Percentiles rank a stretch among this genome's conserved stretches.
These are phyloP conservation scores for Poeciliopsis turrubarensis DNA, from an alignment of 2,113 vertebrate genomes.

Conservation along the genomic window DNA sequence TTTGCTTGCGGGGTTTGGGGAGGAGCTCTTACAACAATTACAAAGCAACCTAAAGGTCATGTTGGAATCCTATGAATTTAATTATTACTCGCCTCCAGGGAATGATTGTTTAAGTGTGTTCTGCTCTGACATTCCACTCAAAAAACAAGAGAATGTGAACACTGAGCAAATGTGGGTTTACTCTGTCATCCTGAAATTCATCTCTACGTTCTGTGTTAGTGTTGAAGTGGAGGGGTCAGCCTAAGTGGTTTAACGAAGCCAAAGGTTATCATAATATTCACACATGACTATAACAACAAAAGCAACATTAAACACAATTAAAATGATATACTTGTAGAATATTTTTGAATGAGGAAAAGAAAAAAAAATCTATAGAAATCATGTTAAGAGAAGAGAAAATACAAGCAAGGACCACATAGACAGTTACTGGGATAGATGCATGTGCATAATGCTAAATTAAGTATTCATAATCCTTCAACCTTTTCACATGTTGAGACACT, in stretches of 20 bases:
- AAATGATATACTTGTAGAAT: too few species aligned
- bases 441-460: background rate
- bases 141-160: background rate
- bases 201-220: too few species aligned
- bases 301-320: background rate
- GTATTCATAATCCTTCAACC: background rate
- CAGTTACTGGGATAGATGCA: too few species aligned
- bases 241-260: background rate
- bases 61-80: conserved; percentile 21
- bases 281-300: background rate
- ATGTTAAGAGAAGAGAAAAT: background rate
- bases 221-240: background rate
- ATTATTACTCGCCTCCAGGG: conserved; percentile 27
- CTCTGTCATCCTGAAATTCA: too few species aligned
- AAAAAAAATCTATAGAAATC: background rate
- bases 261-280: background rate
- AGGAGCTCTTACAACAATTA: conserved; percentile 7
- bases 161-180: too few species aligned
- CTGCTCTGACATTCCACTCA: conserved; percentile 15
- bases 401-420: too few species aligned
- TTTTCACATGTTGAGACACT: background rate
- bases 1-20: conserved; percentile 13
- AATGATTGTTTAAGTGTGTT: conserved; percentile 19
- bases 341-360: background rate
- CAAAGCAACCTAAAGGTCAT: conserved; percentile 17